phyloP scores from a whole-genome alignment of 2,888 invertebrate species.

The Nematopogon swammerdamellus region DNA sequence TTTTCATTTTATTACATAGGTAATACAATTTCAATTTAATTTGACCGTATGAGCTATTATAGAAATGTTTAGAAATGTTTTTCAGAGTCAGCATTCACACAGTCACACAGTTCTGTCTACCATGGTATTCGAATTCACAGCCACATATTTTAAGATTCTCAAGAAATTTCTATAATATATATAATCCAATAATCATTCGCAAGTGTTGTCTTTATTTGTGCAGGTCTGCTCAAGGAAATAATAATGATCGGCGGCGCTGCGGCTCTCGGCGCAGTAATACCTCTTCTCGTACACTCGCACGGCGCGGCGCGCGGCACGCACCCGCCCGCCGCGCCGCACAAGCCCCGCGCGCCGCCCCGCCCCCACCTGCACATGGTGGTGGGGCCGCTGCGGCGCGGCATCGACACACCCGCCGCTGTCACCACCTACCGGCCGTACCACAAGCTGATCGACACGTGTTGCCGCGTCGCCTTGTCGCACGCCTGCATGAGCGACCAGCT shows the following conservation, averaged over 20 bases:
- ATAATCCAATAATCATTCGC: too few relatives aligned
- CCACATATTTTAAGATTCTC: too few relatives aligned
- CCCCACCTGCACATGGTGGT: conserved; percentile 84
- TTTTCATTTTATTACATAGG: too few relatives aligned
- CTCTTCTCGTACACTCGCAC: conserved; percentile 82
- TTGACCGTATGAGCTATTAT: too few relatives aligned
- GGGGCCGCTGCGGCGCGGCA: conserved; percentile 65
- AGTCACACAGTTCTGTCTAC: too few relatives aligned
- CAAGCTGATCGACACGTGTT: conserved; percentile 70
- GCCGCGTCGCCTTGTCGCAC: conserved; percentile 85
- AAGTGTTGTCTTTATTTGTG: conserved; percentile 1
- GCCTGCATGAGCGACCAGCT: conserved; percentile 83
- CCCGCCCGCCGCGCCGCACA: conserved; percentile 56
- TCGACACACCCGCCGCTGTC: conserved; percentile 65
- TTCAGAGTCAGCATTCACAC: too few relatives aligned
- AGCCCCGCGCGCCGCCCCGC: conserved; percentile 59
- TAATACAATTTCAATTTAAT: too few relatives aligned
- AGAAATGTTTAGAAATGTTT: too few relatives aligned
- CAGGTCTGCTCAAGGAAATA: conserved; percentile 69
- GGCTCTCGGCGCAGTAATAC: conserved; percentile 78
- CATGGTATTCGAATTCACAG: too few relatives aligned
- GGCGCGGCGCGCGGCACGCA: conserved; percentile 52
- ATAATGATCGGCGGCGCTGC: conserved; percentile 76
- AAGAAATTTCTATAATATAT: too few relatives aligned
- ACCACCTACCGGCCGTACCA: conserved; percentile 81